A percentile compares a stretch with the other conserved stretches of the same genome.
phyloP scores from a whole-genome alignment of 2,113 vertebrate genomes.

The Holacanthus passer region DNA sequence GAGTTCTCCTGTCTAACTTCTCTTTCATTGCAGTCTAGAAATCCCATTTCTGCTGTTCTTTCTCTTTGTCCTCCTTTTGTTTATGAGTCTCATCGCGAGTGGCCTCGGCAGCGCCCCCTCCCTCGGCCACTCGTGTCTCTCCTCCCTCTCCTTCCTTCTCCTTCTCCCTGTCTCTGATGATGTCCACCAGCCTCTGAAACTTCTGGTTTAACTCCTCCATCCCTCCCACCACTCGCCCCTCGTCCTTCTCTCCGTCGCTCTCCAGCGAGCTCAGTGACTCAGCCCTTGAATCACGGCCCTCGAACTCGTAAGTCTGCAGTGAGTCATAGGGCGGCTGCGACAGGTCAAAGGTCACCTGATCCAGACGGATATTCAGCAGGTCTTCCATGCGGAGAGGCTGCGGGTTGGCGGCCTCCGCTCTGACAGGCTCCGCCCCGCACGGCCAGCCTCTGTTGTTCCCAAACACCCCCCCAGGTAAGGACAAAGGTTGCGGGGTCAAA shows the following conservation, averaged over 20 bases:
- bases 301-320: conserved; percentile 91
- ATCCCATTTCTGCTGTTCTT: conserved; percentile 68
- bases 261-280: conserved; percentile 91
- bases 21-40: conserved; percentile 62
- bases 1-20: conserved; percentile 18
- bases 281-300: conserved; percentile 88
- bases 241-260: conserved; percentile 80
- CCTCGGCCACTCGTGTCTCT: background rate
- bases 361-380: conserved; percentile 88
- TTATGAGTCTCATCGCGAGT: conserved; percentile 29
- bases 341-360: conserved; percentile 89
- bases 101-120: conserved; percentile 8
- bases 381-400: conserved; percentile 85
- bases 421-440: conserved; percentile 8
- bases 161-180: conserved; percentile 85
- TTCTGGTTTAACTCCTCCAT: conserved; percentile 89
- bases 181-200: conserved; percentile 89
- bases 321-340: conserved; percentile 92
- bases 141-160: conserved; percentile 57
- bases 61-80: conserved; percentile 50
- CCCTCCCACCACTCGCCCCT: conserved; percentile 49
- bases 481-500: conserved; percentile 55
- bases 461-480: conserved; percentile 63
- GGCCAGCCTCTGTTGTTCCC: conserved; percentile 55
- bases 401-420: conserved; percentile 32